phyloP scores from a whole-genome alignment of 1,140 invertebrate genomes.

The Anthonomus grandis region DNA sequence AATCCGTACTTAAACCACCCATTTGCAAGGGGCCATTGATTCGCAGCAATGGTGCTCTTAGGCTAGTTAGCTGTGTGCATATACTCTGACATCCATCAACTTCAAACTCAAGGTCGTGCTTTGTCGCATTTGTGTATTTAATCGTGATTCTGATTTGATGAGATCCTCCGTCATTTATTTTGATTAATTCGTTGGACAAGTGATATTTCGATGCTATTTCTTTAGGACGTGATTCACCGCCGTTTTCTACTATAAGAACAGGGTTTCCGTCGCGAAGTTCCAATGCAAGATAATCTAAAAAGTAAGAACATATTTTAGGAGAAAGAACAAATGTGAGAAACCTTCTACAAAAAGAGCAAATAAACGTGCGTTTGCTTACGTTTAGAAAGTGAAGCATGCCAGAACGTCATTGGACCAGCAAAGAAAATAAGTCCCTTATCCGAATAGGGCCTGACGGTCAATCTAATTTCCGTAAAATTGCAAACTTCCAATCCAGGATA shows the following conservation, averaged over 20 bases:
- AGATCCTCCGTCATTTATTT: slow-evolving; percentile 72
- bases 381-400: slow-evolving; percentile 33
- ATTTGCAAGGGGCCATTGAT: slow-evolving; percentile 86
- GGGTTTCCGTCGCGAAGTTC: slow-evolving; percentile 84
- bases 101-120: slow-evolving; percentile 68
- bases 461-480: slow-evolving; percentile 69
- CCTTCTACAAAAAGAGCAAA: too few relatives aligned
- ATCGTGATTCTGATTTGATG: slow-evolving; percentile 64
- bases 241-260: slow-evolving; percentile 84
- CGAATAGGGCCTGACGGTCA: slow-evolving; percentile 73
- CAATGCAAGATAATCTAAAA: slow-evolving; percentile 86
- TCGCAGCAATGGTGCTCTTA: slow-evolving; percentile 75
- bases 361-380: slow-evolving; percentile 25
- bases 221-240: slow-evolving; percentile 74
- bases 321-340: too few relatives aligned
- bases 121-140: background rate
- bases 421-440: slow-evolving; percentile 86
- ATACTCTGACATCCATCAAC: slow-evolving; percentile 72
- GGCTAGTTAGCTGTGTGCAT: slow-evolving; percentile 67
- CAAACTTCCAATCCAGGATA: slow-evolving; percentile 78
- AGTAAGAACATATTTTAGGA: too few relatives aligned
- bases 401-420: slow-evolving; percentile 73
- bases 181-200: too few relatives aligned
- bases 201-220: slow-evolving; percentile 43
- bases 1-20: slow-evolving; percentile 66